Conservation (phyloP, 2,888 invertebrate species). For the Cheilosia variabilis region DNA sequence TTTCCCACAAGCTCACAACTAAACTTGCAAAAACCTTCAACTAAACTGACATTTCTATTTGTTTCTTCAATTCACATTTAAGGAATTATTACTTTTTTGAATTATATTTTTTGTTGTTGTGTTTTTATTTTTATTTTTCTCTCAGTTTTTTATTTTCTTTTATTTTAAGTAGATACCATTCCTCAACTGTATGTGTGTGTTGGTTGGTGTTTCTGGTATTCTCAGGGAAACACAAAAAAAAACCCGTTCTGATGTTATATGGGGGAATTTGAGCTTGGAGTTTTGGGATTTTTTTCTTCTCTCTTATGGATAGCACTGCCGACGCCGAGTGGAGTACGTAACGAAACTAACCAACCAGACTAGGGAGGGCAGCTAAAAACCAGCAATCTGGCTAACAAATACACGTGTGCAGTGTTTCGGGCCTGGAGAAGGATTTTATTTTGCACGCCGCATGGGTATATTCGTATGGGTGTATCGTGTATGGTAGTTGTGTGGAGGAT, state of each 20-base stretch:
- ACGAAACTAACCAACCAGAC: slow-evolving; percentile 74
- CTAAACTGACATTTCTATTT: slow-evolving; percentile 78
- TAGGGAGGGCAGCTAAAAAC: slow-evolving; percentile 71
- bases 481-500: slow-evolving; percentile 50
- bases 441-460: not conserved
- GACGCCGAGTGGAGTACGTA: slow-evolving; percentile 58
- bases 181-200: slow-evolving; percentile 9
- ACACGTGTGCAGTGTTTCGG: slow-evolving; percentile 7
- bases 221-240: slow-evolving; percentile 29
- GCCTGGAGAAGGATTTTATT: slow-evolving; percentile 59
- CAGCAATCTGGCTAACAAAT: slow-evolving; percentile 57
- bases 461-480: no score
- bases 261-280: slow-evolving; percentile 26
- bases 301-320: slow-evolving; percentile 48
- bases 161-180: slow-evolving; percentile 39
- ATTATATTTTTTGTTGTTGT: slow-evolving; percentile 57
- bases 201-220: slow-evolving; percentile 27
- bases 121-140: not conserved
- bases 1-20: slow-evolving; percentile 75
- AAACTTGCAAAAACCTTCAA: slow-evolving; percentile 79
- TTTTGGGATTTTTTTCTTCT: slow-evolving; percentile 20
- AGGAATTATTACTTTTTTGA: slow-evolving; percentile 72
- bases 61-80: slow-evolving; percentile 76
- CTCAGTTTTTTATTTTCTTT: slow-evolving; percentile 18
- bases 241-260: slow-evolving; percentile 59